Conservation (phyloP, 2,888 invertebrate species). For the Sarcophaga carnaria region DNA sequence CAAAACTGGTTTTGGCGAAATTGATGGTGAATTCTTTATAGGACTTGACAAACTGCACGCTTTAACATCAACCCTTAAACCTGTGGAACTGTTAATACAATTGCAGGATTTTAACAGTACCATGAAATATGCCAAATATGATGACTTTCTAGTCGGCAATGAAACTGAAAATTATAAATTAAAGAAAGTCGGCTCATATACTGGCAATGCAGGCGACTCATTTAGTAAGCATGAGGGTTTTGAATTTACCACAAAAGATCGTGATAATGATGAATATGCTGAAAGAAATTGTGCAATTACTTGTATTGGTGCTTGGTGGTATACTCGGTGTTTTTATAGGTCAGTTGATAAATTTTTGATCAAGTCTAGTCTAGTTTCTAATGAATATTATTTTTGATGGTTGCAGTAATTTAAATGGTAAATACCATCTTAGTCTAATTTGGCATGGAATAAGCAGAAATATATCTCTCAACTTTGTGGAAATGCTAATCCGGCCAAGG, state of each 20-base stretch:
- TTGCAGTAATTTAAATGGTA: constrained; percentile 15
- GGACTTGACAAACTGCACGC: constrained; percentile 40
- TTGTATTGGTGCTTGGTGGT: constrained; percentile 34
- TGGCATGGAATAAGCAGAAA: background rate
- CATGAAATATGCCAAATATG: constrained; percentile 35
- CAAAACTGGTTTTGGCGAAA: constrained; percentile 39
- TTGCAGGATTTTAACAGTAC: constrained; percentile 1
- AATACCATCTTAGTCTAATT: background rate
- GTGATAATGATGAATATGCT: background rate
- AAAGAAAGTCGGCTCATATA: background rate
- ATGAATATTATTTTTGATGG: background rate
- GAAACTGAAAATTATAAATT: constrained; percentile 18
- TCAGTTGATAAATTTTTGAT: background rate
- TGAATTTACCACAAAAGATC: constrained; percentile 28
- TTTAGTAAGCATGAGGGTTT: constrained; percentile 7
- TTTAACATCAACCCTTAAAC: constrained; percentile 4
- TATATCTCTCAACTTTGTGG: constrained; percentile 24
- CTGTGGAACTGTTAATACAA: constrained; percentile 25
- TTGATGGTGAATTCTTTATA: constrained; percentile 35
- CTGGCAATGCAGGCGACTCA: constrained; percentile 10
- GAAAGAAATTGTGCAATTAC: background rate
- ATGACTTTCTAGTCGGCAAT: constrained; percentile 17
- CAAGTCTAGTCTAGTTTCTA: background rate
- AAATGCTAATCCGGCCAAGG: constrained; percentile 36
- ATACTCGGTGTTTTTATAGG: background rate